phyloP scores from a whole-genome alignment of 2,888 invertebrate species.

The Petrolisthes cinctipes region DNA sequence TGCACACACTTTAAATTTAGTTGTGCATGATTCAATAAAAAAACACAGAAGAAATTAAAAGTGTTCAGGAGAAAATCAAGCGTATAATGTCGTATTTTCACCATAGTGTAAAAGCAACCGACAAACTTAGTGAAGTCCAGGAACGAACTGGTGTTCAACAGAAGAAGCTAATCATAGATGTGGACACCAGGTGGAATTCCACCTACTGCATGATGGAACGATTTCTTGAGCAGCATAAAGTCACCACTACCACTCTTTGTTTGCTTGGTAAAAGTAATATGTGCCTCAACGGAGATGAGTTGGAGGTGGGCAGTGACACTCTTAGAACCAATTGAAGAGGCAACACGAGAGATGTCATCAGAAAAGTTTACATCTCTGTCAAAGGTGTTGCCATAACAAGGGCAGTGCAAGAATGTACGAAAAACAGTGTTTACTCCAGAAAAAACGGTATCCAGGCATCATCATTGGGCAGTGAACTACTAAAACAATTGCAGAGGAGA shows the following conservation, averaged over 20 bases:
- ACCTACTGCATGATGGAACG: slow-evolving; percentile 38
- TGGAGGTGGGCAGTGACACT: slow-evolving; percentile 8
- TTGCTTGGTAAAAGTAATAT: slow-evolving; percentile 12
- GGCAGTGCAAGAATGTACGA: slow-evolving; percentile 21
- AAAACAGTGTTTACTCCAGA: background rate
- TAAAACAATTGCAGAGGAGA: too few relatives aligned
- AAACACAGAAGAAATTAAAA: too few relatives aligned
- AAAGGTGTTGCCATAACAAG: slow-evolving; percentile 19
- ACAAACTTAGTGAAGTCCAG: slow-evolving; percentile 21
- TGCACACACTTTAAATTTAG: too few relatives aligned
- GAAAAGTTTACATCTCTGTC: slow-evolving; percentile 29
- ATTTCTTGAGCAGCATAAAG: slow-evolving; percentile 21
- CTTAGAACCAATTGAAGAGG: slow-evolving; percentile 34
- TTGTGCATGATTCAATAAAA: too few relatives aligned
- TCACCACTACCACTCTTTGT: slow-evolving; percentile 32
- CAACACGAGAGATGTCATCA: slow-evolving; percentile 30
- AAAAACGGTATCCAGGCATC: too few relatives aligned
- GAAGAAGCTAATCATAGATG: slow-evolving; percentile 28
- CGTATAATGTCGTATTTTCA: too few relatives aligned
- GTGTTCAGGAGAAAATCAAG: too few relatives aligned
- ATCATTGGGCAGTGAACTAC: slow-evolving; percentile 8
- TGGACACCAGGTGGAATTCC: slow-evolving; percentile 41
- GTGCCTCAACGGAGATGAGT: slow-evolving; percentile 27
- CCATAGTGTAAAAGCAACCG: too few relatives aligned
- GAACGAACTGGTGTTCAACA: background rate